Evolutionary conservation across 2,113 vertebrate genomes (phyloP).

Genomic region (Seriola aureovittata): DNA sequence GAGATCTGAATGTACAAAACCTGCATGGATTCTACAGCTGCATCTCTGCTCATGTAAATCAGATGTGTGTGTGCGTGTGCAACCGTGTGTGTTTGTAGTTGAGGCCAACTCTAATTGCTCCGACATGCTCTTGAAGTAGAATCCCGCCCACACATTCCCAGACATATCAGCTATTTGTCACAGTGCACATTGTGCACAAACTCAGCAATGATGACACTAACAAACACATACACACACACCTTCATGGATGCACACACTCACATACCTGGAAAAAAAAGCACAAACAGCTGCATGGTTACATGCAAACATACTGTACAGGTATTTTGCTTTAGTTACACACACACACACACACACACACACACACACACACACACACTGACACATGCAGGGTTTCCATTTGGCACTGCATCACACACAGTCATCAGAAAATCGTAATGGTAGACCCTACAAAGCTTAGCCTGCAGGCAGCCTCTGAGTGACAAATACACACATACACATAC

Average conservation of each 20-base stretch:
- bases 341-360: constrained; percentile 27
- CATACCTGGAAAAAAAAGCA: constrained; percentile 14
- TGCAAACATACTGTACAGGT: constrained; percentile 41
- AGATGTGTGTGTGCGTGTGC: constrained; percentile 30
- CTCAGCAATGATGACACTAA: constrained; percentile 39
- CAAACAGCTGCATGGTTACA: constrained; percentile 23
- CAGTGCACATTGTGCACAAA: constrained; percentile 62
- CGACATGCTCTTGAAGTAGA: constrained; percentile 83
- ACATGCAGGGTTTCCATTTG: constrained; percentile 44
- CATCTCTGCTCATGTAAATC: constrained; percentile 43
- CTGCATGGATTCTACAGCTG: constrained; percentile 1
- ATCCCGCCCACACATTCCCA: constrained; percentile 79
- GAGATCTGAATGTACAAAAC: constrained; percentile 17
- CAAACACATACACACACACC: constrained; percentile 21
- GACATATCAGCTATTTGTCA: constrained; percentile 77
- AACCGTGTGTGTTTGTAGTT: constrained; percentile 53
- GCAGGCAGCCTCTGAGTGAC: constrained; percentile 63
- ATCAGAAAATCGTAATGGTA: constrained; percentile 55
- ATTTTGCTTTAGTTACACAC: constrained; percentile 12
- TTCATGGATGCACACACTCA: constrained; percentile 12
- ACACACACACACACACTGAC: constrained; percentile 13
- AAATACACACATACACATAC: constrained; percentile 36
- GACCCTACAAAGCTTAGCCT: constrained; percentile 69
- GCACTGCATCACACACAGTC: constrained; percentile 56
- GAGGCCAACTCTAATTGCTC: constrained; percentile 77